Conservation (phyloP, 2,797 vertebrate species). For the Cyprinella venusta region DNA sequence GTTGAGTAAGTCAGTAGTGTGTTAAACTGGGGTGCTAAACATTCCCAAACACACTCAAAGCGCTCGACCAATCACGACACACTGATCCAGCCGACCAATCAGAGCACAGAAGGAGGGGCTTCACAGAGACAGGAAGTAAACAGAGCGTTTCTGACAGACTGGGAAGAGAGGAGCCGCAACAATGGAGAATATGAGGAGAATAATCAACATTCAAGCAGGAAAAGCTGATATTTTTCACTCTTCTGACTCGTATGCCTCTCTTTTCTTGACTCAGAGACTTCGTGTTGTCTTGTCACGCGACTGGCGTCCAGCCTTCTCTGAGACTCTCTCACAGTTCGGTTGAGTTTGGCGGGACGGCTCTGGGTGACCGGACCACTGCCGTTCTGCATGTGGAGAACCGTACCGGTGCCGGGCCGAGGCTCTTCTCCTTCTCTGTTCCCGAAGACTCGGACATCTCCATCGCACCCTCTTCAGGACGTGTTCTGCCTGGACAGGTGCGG, state of each 20-base stretch:
- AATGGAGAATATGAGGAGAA: not conserved
- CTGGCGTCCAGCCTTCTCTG: slow-evolving; percentile 84
- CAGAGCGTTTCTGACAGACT: not conserved
- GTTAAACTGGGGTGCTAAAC: no score
- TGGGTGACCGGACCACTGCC: slow-evolving; percentile 79
- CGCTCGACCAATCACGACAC: not conserved
- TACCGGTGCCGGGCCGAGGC: slow-evolving; percentile 66
- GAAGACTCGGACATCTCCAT: slow-evolving; percentile 79
- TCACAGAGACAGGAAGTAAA: not conserved
- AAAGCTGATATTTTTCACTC: not conserved
- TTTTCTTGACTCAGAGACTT: slow-evolving; percentile 80
- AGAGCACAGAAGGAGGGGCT: no score
- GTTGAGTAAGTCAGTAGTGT: not conserved
- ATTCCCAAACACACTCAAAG: not conserved
- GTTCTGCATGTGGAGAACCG: slow-evolving; percentile 78
- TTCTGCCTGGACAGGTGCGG: slow-evolving; percentile 87
- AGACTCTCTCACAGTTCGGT: slow-evolving; percentile 88
- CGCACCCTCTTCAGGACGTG: slow-evolving; percentile 79
- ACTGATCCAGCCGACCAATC: no score
- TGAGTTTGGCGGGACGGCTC: slow-evolving; percentile 84
- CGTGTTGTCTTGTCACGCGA: slow-evolving; percentile 81
- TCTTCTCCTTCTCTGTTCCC: slow-evolving; percentile 84
- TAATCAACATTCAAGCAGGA: not conserved
- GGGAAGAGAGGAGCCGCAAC: not conserved
- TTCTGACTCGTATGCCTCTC: slow-evolving; percentile 30